Percentiles rank a stretch among this genome's conserved stretches.
Conservation (phyloP, 2,797 vertebrate genomes). For the Hylomyscus alleni region DNA sequence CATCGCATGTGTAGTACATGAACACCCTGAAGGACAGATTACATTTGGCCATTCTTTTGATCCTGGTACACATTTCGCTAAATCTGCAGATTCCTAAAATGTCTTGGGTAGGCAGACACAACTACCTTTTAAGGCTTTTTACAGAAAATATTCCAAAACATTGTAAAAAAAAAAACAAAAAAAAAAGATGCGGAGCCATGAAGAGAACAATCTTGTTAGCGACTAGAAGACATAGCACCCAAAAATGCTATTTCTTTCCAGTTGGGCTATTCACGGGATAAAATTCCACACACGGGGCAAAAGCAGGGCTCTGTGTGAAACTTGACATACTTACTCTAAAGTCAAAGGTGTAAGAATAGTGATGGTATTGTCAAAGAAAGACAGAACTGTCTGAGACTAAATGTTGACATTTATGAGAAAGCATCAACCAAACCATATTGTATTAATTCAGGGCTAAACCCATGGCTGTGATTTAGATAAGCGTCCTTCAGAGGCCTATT, state of each 20-base stretch:
- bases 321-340: background rate
- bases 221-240: background rate
- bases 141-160: background rate
- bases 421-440: background rate
- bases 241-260: background rate
- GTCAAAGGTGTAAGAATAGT: background rate
- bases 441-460: background rate
- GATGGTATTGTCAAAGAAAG: background rate
- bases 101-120: background rate
- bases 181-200: slow-evolving; percentile 40
- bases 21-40: background rate
- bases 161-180: background rate
- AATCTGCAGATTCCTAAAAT: slow-evolving; percentile 16
- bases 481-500: background rate
- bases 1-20: background rate
- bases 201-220: slow-evolving; percentile 12
- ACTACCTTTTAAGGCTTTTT: background rate
- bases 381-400: background rate
- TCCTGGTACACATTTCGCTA: background rate
- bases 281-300: slow-evolving; percentile 16
- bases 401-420: background rate
- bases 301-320: background rate
- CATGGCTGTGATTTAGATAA: background rate
- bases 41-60: slow-evolving; percentile 9
- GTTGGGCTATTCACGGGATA: background rate